Percentiles rank a stretch among this genome's conserved stretches.
Evolutionary conservation across 2,888 invertebrate genomes (phyloP).

Genomic region (Coelopa pilipes): DNA sequence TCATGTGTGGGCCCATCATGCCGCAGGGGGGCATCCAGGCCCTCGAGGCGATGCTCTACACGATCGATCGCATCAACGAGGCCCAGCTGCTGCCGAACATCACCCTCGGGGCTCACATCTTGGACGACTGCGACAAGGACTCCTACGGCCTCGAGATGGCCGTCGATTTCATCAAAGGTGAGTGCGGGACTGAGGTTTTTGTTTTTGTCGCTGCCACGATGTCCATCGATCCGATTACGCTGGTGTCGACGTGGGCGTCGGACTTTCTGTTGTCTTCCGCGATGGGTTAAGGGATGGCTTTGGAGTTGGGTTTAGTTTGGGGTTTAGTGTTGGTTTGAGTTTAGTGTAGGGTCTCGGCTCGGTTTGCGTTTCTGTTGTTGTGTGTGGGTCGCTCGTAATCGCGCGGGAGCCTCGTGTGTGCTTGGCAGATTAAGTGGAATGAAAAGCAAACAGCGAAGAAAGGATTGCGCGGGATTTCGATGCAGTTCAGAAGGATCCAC

Average conservation of each 20-base stretch:
- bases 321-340: neutral
- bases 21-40: conserved; percentile 88
- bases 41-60: conserved; percentile 88
- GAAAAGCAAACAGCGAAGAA: too few species aligned
- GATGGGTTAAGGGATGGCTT: too few species aligned
- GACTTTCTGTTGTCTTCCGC: neutral
- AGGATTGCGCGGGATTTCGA: too few species aligned
- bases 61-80: conserved; percentile 79
- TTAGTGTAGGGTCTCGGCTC: neutral
- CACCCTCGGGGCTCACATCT: conserved; percentile 82
- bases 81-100: conserved; percentile 75
- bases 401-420: neutral
- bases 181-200: conserved; percentile 50
- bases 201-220: neutral
- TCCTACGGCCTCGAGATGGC: conserved; percentile 93
- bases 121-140: conserved; percentile 93
- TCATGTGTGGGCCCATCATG: conserved; percentile 89
- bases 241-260: neutral
- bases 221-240: neutral
- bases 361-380: too few species aligned
- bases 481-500: too few species aligned
- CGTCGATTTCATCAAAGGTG: conserved; percentile 92
- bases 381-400: neutral
- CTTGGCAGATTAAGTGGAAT: neutral
- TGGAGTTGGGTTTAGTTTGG: neutral